Evolutionary conservation across 2,113 vertebrate species (phyloP).

Genomic region (Micronycteris hirsuta): DNA sequence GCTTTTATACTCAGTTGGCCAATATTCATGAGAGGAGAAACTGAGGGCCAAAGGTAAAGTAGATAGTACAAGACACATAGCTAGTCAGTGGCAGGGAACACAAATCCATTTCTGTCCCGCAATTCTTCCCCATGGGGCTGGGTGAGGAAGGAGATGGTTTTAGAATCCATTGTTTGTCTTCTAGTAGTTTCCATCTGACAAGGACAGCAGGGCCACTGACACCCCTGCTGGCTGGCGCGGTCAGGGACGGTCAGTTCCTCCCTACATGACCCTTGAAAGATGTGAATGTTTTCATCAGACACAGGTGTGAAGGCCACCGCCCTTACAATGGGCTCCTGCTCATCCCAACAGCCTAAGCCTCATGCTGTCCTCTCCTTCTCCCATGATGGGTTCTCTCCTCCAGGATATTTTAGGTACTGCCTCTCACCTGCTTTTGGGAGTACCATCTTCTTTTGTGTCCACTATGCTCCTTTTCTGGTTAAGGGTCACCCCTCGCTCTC

Average conservation of each 20-base stretch:
- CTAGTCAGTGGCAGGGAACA: neutral
- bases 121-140: neutral
- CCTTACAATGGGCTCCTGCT: neutral
- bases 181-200: neutral
- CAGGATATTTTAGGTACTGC: too few species aligned
- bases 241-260: neutral
- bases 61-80: neutral
- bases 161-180: neutral
- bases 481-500: neutral
- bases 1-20: neutral
- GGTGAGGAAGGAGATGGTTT: neutral
- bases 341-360: neutral
- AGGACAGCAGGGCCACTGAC: too few species aligned
- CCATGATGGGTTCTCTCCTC: neutral
- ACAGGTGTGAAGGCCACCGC: neutral
- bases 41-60: neutral
- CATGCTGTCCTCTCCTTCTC: accelerated
- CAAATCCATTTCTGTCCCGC: neutral
- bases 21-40: neutral
- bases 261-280: neutral
- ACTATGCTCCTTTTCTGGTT: neutral
- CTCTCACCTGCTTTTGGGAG: neutral
- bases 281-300: neutral
- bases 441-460: neutral
- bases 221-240: neutral